Evolutionary conservation across 1,140 invertebrate genomes (phyloP).

Genomic region (Calliphora vicina): DNA sequence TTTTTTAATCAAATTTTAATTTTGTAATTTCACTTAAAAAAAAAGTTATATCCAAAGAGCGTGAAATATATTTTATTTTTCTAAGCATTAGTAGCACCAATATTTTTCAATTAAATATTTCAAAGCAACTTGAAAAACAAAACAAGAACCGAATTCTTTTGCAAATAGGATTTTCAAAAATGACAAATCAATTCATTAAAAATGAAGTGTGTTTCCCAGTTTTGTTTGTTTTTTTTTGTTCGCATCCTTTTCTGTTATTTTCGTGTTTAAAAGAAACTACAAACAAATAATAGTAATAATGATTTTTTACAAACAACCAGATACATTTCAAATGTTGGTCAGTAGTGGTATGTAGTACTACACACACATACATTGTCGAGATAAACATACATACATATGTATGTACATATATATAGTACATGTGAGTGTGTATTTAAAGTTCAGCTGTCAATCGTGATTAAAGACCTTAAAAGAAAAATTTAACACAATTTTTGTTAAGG

Average conservation of each 20-base stretch:
- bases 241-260: neutral
- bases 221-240: neutral
- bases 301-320: neutral
- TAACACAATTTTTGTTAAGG: constrained; percentile 17
- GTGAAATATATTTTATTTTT: no score
- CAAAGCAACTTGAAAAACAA: no score
- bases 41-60: no score
- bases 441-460: constrained; percentile 4
- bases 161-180: neutral
- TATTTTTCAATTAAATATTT: no score
- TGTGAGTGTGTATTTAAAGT: neutral
- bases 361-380: neutral
- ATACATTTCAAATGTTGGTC: constrained; percentile 10
- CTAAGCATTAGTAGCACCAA: no score
- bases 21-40: no score
- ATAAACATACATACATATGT: no score
- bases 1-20: no score
- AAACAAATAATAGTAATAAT: neutral
- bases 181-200: constrained; percentile 9
- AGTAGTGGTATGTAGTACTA: neutral
- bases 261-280: neutral
- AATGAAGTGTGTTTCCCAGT: neutral
- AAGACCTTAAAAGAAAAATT: constrained; percentile 10
- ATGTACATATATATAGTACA: neutral
- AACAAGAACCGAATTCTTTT: neutral